Percentiles rank a stretch among this genome's conserved stretches.
phyloP scores from a whole-genome alignment of 2,888 invertebrate genomes.

The Tetheella fluctuosa region DNA sequence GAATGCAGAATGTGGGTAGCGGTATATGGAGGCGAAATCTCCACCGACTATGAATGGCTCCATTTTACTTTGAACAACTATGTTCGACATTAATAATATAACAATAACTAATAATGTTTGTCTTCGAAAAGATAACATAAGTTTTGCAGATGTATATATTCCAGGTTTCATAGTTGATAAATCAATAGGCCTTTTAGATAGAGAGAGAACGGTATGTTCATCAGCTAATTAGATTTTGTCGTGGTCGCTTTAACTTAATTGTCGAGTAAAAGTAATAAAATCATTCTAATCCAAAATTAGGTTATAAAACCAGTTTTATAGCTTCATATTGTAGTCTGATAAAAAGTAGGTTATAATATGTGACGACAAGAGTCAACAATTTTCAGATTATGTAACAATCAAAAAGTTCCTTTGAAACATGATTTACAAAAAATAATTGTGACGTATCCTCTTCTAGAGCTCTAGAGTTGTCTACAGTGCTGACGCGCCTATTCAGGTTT shows the following conservation, averaged over 20 bases:
- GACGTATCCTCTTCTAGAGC: too few species aligned
- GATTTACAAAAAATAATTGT: too few species aligned
- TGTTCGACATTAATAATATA: neutral
- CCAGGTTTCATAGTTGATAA: neutral
- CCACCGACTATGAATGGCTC: constrained; percentile 36
- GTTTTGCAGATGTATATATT: neutral
- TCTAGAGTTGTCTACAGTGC: too few species aligned
- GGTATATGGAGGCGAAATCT: constrained; percentile 21
- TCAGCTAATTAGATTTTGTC: neutral
- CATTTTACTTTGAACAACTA: constrained; percentile 16
- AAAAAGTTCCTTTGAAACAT: too few species aligned
- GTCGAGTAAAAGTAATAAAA: neutral
- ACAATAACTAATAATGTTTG: too few species aligned
- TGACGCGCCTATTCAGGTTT: too few species aligned
- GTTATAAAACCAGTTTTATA: too few species aligned
- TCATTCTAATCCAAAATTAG: too few species aligned
- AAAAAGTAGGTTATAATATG: too few species aligned
- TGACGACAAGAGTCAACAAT: too few species aligned
- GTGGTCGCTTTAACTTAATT: neutral
- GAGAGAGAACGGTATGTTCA: neutral
- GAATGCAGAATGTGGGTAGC: constrained; percentile 36
- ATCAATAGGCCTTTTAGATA: neutral
- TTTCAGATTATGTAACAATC: too few species aligned
- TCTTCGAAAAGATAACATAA: neutral
- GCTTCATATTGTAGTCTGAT: too few species aligned